Base-by-base conservation (phyloP, 2,113 vertebrate species). In the Ctenomys sociabilis region DNA sequence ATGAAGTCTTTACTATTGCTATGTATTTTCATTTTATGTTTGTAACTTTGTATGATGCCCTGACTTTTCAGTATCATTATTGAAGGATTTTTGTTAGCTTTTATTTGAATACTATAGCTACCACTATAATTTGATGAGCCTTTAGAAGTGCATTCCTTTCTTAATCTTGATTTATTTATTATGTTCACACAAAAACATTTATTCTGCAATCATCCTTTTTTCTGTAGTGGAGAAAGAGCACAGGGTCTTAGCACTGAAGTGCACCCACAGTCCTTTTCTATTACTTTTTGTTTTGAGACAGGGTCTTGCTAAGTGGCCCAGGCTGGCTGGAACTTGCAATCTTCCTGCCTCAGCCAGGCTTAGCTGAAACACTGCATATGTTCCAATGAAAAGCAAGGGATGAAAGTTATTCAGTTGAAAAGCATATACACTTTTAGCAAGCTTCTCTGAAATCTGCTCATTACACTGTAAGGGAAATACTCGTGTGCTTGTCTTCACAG, bases 141-240 rank as follows among this genome's bases (percentile, higher is more conserved):
- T 93, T 88, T 90, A 72, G 66, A 90, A 90, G 43, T 54, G 14
- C 4, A 22, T 73, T 75, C 26, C 11, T 81, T 93, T 75, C 8
- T 63, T 85, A 86, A 70, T 57, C 91, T 94, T 66, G 13, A 37
- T 75, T 87, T 80, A 66, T 77, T 81, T 81, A 49, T 40, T 61
- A 52, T 16, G 37, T 28, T 63, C 37, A 93, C 35, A 49, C 32
- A 17, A 26, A 91, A 32, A 45, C 72, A 83, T 87, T 85, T 49
- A 24, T 59, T 66, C 63, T 63, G 68, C 35, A 66, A 35, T 5
- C 1, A 61, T 68, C 19, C 88, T 22, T 30, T 78, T 14, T 77
- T 75, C 22, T 78, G 43, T 78, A 17, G 43, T 78, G 37, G 43
- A 45, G 40, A 78, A 13, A 49, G 43, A 32, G 49, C 43, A 26